Evolutionary conservation across 2,797 vertebrate genomes (phyloP), one percentile per base, ranked within the genome.

Genomic region (Diplodus puntazzo): DNA sequence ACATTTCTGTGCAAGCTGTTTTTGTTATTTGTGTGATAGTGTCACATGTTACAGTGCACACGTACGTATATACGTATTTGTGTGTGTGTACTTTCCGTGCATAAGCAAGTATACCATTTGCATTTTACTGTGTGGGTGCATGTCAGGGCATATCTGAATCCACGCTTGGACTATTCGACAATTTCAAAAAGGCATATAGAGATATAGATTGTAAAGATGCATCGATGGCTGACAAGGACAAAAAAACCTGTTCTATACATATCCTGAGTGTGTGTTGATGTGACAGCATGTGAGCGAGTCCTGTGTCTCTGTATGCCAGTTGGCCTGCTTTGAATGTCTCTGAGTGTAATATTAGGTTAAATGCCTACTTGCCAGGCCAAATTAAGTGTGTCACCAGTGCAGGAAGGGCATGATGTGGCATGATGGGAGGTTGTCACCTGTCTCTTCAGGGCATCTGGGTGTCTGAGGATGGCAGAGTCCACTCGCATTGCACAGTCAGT

Each of bases 341-440:
- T 73, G 83, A 80, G 81, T 89, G 55, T 85, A 88, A 88, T 86
- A 75, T 84, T 91, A 87, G 85, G 89, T 93, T 92, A 90, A 94
- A 92, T 86, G 89, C 89, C 87, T 93, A 79, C 84, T 89, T 92
- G 92, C 92, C 93, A 92, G 83, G 77, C 76, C 87, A 90, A 87
- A 93, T 95, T 87, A 94, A 80, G 69, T 79, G 80, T 87, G 81
- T 80, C 75, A 74, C 48, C 64, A 55, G 79, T 75, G 67, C 72
- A 61, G 77, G 82, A 77, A 78, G 76, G 82, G 80, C 45, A 25
- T 67, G 80, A 89, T 89, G 88, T 82, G 81, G 90, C 85, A 50
- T 90, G 93, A 93, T 89, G 89, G 76, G 82, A 90, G 92, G 87
- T 90, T 91, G 91, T 87, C 92, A 95, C 92, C 90, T 91, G 85